Conservation (phyloP, 2,797 vertebrate genomes). For the Ciconia nigra region DNA sequence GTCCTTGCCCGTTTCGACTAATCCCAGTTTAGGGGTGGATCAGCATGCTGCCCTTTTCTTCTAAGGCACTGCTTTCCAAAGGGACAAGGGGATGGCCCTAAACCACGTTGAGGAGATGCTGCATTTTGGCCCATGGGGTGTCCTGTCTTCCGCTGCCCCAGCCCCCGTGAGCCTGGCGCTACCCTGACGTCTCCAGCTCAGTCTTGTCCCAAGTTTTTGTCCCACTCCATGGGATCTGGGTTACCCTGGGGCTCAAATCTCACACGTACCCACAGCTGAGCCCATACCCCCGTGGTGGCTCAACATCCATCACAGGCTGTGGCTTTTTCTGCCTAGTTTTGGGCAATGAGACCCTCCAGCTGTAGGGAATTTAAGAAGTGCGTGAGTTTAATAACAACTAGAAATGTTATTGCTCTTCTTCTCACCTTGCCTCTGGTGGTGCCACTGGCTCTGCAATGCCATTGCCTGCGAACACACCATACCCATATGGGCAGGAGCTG, state of each 20-base stretch:
- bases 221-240: rapidly evolving
- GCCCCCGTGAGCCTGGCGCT: not conserved
- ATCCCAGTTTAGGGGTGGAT: not conserved
- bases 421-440: not conserved
- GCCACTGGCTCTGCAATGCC: not conserved
- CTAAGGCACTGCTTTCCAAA: not conserved
- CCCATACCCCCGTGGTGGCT: rapidly evolving
- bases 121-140: not conserved
- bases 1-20: not conserved
- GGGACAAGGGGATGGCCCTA: not conserved
- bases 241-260: not conserved
- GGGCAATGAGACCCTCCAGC: not conserved
- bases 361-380: rapidly evolving
- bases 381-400: not conserved
- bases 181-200: not conserved
- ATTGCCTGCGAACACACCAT: not conserved
- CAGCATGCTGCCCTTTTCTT: not conserved
- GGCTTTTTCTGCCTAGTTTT: not conserved
- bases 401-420: not conserved
- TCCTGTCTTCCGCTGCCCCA: not conserved
- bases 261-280: not conserved
- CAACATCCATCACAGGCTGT: not conserved
- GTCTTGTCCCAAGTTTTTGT: not conserved
- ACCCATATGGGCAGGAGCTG: not conserved
- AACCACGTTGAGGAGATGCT: not conserved